Evolutionary conservation across 2,797 vertebrate genomes (phyloP).

Genomic region (Limosa lapponica): DNA sequence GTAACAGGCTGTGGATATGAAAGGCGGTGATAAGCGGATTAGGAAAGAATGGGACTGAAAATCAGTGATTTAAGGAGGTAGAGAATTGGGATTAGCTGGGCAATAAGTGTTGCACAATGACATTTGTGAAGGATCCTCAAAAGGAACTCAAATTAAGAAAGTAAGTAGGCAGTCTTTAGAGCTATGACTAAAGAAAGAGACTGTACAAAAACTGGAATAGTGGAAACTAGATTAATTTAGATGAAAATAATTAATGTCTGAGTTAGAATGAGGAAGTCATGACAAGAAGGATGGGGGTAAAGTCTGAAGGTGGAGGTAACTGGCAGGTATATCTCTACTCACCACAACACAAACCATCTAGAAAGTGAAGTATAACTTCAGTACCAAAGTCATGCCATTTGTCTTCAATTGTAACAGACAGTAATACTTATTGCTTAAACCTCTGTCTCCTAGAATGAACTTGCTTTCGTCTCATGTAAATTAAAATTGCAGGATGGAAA

Average conservation of each 20-base stretch:
- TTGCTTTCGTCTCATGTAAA: not conserved
- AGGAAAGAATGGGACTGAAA: not conserved
- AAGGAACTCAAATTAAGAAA: not conserved
- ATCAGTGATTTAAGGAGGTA: not conserved
- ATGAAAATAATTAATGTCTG: not conserved
- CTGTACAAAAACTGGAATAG: not conserved
- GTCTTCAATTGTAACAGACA: not conserved
- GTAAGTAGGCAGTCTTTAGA: not conserved
- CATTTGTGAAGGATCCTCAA: not conserved
- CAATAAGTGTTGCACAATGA: not conserved
- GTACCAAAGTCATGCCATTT: not conserved
- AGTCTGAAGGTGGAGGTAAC: not conserved
- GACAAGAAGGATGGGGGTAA: not conserved
- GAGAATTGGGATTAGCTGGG: not conserved
- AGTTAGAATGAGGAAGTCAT: not conserved
- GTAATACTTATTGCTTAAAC: not conserved
- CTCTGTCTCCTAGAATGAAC: not conserved
- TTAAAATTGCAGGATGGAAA: not conserved
- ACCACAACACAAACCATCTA: not conserved
- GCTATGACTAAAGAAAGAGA: not conserved
- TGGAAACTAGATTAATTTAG: not conserved
- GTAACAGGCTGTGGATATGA: not conserved
- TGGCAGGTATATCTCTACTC: accelerated
- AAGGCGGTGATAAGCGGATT: not conserved
- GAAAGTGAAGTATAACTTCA: not conserved